Base-by-base conservation (phyloP, 2,888 invertebrate species). In the Andrena bicolor region DNA sequence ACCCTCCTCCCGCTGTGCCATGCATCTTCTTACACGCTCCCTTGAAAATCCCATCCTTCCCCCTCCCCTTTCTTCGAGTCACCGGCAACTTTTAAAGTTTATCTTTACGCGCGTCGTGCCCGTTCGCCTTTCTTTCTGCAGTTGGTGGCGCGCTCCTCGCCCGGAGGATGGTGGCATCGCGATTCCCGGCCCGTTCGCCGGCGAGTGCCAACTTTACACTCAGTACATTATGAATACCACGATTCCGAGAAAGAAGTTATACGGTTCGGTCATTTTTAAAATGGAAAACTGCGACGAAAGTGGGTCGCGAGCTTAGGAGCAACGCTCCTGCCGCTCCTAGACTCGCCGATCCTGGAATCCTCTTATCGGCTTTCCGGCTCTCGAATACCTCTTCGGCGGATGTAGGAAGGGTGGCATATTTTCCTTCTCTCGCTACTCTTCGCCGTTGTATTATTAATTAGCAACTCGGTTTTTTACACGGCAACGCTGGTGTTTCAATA, bases 1-100 rank as follows among this genome's bases (percentile, higher is more conserved):
- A 63, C 10, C 23, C 7, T 1, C 10, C 7, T 48, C 41, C 8
- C 32, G 23, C 5, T 30, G 30, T 41, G 8, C 23, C 53, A 48
- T 65, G 80, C 76, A 81, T 81, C 82, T 49, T 70, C 73, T 70
- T 73, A 73, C 64, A 60, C 56, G 13, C 8, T 32, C 23, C 30
- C 26, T 56, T 56, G 16, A 13, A 30, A 72, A 66, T 69, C 68
- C 68, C 32, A 13, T 20, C 35, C 35, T 8, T 16, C n/a, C 23
- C 56, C 30, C 48, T 56, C 56, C 80, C 76, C 76, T 83, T 83
- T 73, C 65, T 68, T 64, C 84, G 86, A 92, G 90, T 90, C 90
- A 90, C 91, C 90, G 89, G 88, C 84, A 90, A 92, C 91, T 91
- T 90, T 88, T 26, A 82, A 90, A 91, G 91, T 92, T 92, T 92